A percentile compares a stretch with the other conserved stretches of the same genome.
Evolutionary conservation across 2,888 invertebrate genomes (phyloP).

Genomic region (Polydesmus complanatus): DNA sequence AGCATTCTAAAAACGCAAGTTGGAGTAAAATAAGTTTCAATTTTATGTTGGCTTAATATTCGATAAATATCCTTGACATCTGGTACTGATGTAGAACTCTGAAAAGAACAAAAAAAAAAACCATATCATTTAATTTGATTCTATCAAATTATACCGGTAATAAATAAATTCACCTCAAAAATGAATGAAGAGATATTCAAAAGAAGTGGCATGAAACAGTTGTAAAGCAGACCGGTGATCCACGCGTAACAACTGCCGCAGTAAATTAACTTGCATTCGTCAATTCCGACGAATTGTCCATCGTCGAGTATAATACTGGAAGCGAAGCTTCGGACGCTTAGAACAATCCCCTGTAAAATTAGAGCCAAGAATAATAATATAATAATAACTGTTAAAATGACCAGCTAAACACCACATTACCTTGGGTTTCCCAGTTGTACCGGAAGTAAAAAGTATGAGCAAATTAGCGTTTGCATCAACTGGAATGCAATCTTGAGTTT

Average conservation of each 20-base stretch:
- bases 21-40: background rate
- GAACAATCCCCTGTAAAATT: background rate
- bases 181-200: background rate
- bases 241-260: background rate
- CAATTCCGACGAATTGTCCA: background rate
- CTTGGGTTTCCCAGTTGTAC: conserved; percentile 51
- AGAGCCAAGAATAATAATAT: background rate
- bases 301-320: background rate
- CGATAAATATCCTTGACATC: background rate
- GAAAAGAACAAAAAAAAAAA: background rate
- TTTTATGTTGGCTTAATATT: background rate
- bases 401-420: no score
- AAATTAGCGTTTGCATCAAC: conserved; percentile 78
- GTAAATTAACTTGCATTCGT: background rate
- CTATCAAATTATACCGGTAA: no score
- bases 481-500: conserved; percentile 62
- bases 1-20: background rate
- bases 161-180: background rate
- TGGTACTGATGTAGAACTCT: background rate
- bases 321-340: background rate
- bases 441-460: conserved; percentile 81
- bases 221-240: background rate
- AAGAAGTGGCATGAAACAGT: background rate
- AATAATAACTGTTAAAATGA: background rate
- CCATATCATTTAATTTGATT: no score